Conservation (phyloP, 35 echinoderm and acorn worm species). For the Apostichopus parvimensis region DNA sequence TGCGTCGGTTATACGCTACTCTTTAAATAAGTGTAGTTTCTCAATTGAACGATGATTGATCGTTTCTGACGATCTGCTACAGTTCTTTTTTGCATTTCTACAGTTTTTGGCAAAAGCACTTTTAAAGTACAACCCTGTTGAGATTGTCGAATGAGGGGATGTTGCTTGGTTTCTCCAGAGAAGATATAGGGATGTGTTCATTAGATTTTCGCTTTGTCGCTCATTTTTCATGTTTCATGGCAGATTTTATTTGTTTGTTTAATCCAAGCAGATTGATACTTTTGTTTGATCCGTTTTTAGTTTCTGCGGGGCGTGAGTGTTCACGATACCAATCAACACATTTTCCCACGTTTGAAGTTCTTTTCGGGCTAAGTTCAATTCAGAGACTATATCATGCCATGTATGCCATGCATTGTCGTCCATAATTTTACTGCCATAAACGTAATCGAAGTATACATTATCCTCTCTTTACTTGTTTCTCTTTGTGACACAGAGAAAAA, state of each 20-base stretch:
- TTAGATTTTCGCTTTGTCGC: not conserved
- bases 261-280: not conserved
- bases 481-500: not conserved
- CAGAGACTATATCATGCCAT: not conserved
- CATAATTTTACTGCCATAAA: not conserved
- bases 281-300: not conserved
- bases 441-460: not conserved
- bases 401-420: not conserved
- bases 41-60: not conserved
- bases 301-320: too few species aligned
- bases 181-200: not conserved
- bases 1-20: too few species aligned
- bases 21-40: too few species aligned
- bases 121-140: not conserved
- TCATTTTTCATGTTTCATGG: not conserved
- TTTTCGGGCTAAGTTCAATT: not conserved
- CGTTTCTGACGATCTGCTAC: not conserved
- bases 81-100: too few species aligned
- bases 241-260: not conserved
- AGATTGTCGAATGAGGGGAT: not conserved
- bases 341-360: too few species aligned
- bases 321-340: too few species aligned
- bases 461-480: not conserved
- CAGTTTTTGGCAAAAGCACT: not conserved
- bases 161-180: not conserved